These are phyloP conservation scores for Chaenocephalus aceratus DNA, from an alignment of 2,113 vertebrate genomes.

Conservation along the genomic window DNA sequence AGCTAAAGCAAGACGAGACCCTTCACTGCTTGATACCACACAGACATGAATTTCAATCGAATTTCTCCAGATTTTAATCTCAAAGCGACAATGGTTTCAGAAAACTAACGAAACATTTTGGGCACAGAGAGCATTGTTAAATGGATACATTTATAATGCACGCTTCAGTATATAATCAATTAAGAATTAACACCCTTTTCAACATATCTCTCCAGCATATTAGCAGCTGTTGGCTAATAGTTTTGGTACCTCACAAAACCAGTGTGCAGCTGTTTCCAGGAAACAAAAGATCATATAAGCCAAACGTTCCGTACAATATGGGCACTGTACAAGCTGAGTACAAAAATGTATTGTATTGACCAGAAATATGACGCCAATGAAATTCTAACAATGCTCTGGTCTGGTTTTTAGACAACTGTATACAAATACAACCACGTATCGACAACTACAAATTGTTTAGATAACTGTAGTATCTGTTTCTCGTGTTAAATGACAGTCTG, in stretches of 20 bases:
- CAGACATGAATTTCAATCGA: neutral
- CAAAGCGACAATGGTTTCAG: neutral
- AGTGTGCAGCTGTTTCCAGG: constrained; percentile 2
- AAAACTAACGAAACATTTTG: neutral
- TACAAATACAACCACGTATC: neutral
- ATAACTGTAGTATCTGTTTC: neutral
- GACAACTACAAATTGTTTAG: too few relatives aligned
- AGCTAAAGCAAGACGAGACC: constrained; percentile 45
- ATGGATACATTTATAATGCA: neutral
- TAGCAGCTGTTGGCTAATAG: constrained; percentile 24
- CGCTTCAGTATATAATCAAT: constrained; percentile 7
- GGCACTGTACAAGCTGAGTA: neutral
- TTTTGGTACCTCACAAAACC: neutral
- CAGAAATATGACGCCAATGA: neutral
- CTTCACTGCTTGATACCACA: neutral
- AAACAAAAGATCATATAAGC: neutral
- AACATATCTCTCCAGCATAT: neutral
- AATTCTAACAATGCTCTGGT: neutral
- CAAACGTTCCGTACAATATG: neutral
- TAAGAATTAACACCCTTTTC: constrained; percentile 25
- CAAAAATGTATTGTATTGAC: neutral
- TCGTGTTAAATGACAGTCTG: neutral
- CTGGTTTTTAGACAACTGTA: neutral
- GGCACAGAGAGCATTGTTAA: neutral
- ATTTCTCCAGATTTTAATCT: neutral